Percentiles rank a stretch among this genome's conserved stretches.
phyloP scores from a whole-genome alignment of 2,888 invertebrate species.

The Amphimallon solstitiale region DNA sequence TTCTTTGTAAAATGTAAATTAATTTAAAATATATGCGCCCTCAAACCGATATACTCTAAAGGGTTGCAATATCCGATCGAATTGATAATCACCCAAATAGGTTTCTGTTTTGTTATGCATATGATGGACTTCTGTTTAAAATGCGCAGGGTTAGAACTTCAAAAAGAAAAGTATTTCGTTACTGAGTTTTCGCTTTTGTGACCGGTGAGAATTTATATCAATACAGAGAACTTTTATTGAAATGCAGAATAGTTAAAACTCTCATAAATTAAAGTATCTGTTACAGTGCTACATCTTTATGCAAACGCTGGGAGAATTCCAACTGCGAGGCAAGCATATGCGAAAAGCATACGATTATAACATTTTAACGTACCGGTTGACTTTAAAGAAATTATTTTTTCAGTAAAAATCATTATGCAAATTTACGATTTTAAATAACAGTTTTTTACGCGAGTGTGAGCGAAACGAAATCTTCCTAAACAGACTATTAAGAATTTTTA shows the following conservation, averaged over 20 bases:
- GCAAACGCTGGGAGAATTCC: no score
- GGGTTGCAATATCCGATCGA: conserved; percentile 23
- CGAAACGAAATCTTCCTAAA: no score
- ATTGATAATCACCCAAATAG: conserved; percentile 23
- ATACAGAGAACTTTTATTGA: conserved; percentile 19
- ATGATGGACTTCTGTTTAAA: conserved; percentile 14
- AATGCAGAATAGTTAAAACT: conserved; percentile 23
- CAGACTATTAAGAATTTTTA: no score
- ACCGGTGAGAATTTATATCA: conserved; percentile 27
- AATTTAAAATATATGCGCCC: conserved; percentile 29
- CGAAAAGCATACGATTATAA: no score
- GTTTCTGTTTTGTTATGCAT: conserved; percentile 29
- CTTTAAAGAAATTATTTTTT: no score
- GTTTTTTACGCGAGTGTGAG: no score
- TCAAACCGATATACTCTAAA: conserved; percentile 11
- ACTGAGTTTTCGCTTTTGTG: conserved; percentile 24
- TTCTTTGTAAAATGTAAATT: conserved; percentile 23
- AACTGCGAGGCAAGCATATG: no score
- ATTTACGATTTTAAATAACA: no score
- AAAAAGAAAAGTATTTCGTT: conserved; percentile 20
- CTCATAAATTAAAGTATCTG: conserved; percentile 31
- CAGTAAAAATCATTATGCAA: no score
- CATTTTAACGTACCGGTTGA: no score
- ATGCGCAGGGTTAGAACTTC: neutral
- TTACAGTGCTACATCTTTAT: neutral